Percentiles rank a stretch among this genome's conserved stretches.
Evolutionary conservation across 2,113 vertebrate genomes (phyloP).

Genomic region (Antechinus stuartii): DNA sequence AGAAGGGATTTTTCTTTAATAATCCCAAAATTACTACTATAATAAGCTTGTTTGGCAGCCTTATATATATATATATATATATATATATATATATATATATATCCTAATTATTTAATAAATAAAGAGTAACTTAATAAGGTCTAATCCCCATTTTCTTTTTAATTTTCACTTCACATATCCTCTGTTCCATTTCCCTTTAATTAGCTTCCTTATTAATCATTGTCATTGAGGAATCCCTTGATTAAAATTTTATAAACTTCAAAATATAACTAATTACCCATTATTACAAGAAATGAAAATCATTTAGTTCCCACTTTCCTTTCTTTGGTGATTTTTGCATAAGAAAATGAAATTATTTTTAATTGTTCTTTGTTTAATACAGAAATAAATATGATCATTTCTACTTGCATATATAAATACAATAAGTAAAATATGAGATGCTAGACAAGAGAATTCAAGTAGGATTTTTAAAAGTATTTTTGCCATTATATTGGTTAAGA

Average conservation of each 20-base stretch:
- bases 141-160: constrained; percentile 58
- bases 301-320: neutral
- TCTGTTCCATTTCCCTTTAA: constrained; percentile 66
- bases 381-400: constrained; percentile 10
- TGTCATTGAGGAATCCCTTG: neutral
- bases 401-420: neutral
- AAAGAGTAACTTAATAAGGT: constrained; percentile 48
- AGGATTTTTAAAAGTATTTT: constrained; percentile 36
- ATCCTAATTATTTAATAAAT: constrained; percentile 55
- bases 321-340: constrained; percentile 1
- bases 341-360: neutral
- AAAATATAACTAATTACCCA: neutral
- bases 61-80: too few species aligned
- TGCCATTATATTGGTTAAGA: constrained; percentile 47
- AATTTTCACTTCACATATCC: constrained; percentile 42
- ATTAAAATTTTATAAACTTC: constrained; percentile 37
- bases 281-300: neutral
- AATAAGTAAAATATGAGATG: neutral
- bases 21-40: constrained; percentile 58
- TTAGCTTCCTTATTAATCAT: constrained; percentile 59
- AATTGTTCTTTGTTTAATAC: neutral
- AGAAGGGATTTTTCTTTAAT: constrained; percentile 75
- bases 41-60: constrained; percentile 66
- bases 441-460: constrained; percentile 15
- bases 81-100: constrained; percentile 35